Base-by-base conservation (phyloP, 2,888 invertebrate genomes). In the Cheilosia vulpina region DNA sequence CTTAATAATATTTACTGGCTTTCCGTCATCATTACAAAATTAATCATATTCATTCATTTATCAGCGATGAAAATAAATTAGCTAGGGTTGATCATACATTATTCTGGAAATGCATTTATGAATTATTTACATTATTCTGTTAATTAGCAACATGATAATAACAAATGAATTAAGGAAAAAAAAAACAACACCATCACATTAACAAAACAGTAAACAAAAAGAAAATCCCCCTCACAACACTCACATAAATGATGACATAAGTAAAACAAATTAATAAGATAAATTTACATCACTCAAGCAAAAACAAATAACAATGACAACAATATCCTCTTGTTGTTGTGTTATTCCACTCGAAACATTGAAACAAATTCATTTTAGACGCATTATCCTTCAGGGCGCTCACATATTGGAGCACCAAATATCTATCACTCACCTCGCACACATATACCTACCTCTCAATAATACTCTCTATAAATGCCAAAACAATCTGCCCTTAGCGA, bases 171-270 rank as follows among this genome's bases (percentile, higher is more conserved):
- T 17, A 31, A 9, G 21, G 41, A 31, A 55, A 38, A 15, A 31
- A 45, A 43, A 31, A 69, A 73, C 60, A 73, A 66, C 73, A 80
- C 60, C 80, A 80, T 69, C 68, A 77, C 66, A 77, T 71, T 34
- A 43, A 50, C 31, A 63, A 41, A 71, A 57, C 27, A 57, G 2
- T 31, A 13, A 38, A 31, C n/a, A 57, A 38, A 34, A 17, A 7
- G 58, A 57, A n/a, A 4, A 13, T n/a, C 52, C 13, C 17, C n/a
- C 21, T 19, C n/a, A 65, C 34, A 38, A 41, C 27, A 66, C 34
- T 19, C 19, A 63, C 47, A 63, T 47, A 9, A 27, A 47, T 19
- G n/a, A 31, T n/a, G 13, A 38, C 31, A 57, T 34, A 47, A 41
- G 17, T 9, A 24, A 53, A 19, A 15, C 27, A 11, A 62, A 4